A percentile compares a stretch with the other conserved stretches of the same genome.
phyloP scores from a whole-genome alignment of 2,888 invertebrate species.

The Meiosimyza platycephala region DNA sequence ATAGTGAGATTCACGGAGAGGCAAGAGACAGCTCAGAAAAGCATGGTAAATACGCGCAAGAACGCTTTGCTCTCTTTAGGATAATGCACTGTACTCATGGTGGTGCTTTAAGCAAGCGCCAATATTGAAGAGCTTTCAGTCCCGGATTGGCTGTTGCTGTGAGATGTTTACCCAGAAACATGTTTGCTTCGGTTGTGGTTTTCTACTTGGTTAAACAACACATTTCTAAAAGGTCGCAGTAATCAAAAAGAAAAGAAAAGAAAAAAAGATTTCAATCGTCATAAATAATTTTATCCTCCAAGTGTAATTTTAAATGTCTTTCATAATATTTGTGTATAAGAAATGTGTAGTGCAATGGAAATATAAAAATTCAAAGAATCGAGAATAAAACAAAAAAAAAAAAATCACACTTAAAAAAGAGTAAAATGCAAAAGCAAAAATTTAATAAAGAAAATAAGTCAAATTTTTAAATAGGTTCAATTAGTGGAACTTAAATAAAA shows the following conservation, averaged over 20 bases:
- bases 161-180: conserved; percentile 49
- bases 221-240: conserved; percentile 17
- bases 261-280: background rate
- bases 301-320: too few relatives aligned
- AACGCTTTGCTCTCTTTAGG: conserved; percentile 9
- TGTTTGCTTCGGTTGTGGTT: conserved; percentile 4
- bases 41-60: conserved; percentile 6
- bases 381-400: background rate
- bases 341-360: background rate
- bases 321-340: too few relatives aligned
- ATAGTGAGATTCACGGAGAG: too few relatives aligned
- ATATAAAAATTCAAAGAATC: background rate
- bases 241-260: background rate
- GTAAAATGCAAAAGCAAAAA: background rate
- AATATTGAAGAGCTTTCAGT: conserved; percentile 63
- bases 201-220: conserved; percentile 17
- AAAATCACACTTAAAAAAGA: background rate
- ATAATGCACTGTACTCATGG: background rate
- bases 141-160: conserved; percentile 67
- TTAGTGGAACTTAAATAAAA: too few relatives aligned
- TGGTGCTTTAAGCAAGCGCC: conserved; percentile 52
- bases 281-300: background rate
- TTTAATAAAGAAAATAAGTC: background rate
- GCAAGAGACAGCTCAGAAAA: background rate
- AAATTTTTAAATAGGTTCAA: background rate